phyloP scores from a whole-genome alignment of 2,113 vertebrate genomes.

The Microcebus ravelobensis region DNA sequence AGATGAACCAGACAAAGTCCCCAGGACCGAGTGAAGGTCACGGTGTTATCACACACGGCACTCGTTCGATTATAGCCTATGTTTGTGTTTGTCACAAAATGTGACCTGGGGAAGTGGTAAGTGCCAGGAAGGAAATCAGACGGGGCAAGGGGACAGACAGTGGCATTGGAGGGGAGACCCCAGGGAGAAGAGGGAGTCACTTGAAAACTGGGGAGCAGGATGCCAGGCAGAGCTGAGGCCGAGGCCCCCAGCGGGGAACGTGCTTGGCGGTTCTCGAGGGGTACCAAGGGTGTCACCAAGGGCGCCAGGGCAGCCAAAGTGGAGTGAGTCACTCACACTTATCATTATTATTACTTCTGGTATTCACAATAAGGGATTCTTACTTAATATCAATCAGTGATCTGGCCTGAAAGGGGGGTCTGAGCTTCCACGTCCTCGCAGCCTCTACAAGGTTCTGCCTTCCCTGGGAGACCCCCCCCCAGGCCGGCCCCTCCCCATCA shows the following conservation, averaged over 20 bases:
- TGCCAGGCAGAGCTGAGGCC: not conserved
- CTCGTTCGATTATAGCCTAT: accelerated
- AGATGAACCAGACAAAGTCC: not conserved
- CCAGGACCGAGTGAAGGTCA: accelerated
- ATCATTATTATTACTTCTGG: no score
- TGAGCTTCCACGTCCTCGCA: no score
- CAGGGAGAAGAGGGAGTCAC: not conserved
- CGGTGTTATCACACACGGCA: accelerated
- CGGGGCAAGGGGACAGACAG: not conserved
- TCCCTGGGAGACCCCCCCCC: not conserved
- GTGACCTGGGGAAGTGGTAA: not conserved
- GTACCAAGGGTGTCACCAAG: no score
- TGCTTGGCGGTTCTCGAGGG: not conserved
- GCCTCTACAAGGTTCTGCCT: not conserved
- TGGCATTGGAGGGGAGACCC: no score
- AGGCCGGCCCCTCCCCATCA: accelerated
- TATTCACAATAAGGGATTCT: not conserved
- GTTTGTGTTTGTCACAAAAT: accelerated
- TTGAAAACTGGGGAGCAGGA: accelerated
- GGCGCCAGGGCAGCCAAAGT: no score
- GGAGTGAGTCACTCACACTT: accelerated
- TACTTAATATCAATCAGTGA: not conserved
- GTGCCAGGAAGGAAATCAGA: not conserved
- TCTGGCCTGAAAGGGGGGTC: not conserved
- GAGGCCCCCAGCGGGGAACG: accelerated